phyloP scores from a whole-genome alignment of 2,888 invertebrate species.

The Caprella mutica region DNA sequence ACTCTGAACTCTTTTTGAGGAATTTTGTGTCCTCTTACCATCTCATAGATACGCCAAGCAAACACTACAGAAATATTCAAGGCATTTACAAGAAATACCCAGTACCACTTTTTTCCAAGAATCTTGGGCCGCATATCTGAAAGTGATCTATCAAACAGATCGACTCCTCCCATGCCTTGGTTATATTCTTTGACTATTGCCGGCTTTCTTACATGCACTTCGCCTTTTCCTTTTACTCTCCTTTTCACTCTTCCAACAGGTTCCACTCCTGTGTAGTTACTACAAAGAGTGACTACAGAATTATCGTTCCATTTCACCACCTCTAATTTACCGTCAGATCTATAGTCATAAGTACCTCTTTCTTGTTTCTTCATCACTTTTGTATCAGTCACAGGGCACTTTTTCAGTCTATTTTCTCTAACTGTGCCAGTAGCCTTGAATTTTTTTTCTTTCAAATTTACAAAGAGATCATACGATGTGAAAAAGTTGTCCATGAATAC shows the following conservation, averaged over 20 bases:
- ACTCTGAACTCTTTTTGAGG: background rate
- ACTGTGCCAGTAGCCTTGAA: background rate
- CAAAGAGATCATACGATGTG: background rate
- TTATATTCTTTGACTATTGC: background rate
- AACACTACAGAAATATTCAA: background rate
- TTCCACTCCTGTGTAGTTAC: background rate
- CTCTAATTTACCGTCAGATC: background rate
- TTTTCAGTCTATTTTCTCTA: background rate
- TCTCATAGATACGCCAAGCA: background rate
- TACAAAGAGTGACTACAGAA: background rate
- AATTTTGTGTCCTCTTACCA: background rate
- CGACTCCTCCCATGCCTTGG: background rate
- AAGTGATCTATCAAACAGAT: background rate
- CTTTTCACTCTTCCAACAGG: background rate
- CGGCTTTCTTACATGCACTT: background rate
- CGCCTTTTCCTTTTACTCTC: background rate
- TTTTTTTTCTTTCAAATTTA: background rate
- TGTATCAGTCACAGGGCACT: background rate
- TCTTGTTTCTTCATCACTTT: background rate
- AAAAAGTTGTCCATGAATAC: background rate
- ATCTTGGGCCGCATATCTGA: background rate
- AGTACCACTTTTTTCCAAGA: background rate
- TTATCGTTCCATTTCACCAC: background rate
- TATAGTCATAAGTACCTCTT: background rate
- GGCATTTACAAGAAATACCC: background rate